Conservation (phyloP, 2,113 vertebrate genomes). For the Ia io region DNA sequence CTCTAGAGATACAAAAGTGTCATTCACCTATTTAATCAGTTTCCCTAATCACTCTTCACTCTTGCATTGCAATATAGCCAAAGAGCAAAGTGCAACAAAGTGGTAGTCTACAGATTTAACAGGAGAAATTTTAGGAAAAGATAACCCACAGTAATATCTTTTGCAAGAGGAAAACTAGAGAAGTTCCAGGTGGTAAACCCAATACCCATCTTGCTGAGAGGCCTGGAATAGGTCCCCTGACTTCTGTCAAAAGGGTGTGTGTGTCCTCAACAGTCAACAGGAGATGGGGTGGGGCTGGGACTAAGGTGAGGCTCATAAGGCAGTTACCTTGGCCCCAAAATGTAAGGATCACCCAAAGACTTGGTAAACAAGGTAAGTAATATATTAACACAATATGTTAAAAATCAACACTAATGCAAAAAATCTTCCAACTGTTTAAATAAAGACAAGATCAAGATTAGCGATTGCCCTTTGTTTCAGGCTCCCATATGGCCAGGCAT, state of each 20-base stretch:
- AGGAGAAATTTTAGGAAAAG: background rate
- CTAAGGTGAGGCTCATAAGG: background rate
- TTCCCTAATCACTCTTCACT: background rate
- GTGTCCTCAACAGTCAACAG: background rate
- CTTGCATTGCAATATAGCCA: background rate
- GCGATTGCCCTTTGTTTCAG: background rate
- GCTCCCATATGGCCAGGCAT: background rate
- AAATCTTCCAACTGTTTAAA: background rate
- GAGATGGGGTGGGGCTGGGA: background rate
- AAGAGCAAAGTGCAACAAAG: background rate
- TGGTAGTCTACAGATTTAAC: background rate
- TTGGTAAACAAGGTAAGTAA: background rate
- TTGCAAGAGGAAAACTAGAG: background rate
- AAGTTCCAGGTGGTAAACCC: background rate
- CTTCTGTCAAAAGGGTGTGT: background rate
- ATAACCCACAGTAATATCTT: background rate
- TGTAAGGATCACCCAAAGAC: background rate
- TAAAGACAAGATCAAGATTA: background rate
- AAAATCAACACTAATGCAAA: background rate
- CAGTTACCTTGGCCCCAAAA: background rate
- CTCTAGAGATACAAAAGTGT: background rate
- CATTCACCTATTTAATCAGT: background rate
- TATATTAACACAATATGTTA: background rate
- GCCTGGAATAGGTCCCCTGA: too few species aligned
- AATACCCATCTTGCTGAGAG: background rate